A percentile compares a stretch with the other conserved stretches of the same genome.
These are phyloP conservation scores for Poecilia gillii DNA, from an alignment of 2,797 vertebrate species.

Conservation along the genomic window DNA sequence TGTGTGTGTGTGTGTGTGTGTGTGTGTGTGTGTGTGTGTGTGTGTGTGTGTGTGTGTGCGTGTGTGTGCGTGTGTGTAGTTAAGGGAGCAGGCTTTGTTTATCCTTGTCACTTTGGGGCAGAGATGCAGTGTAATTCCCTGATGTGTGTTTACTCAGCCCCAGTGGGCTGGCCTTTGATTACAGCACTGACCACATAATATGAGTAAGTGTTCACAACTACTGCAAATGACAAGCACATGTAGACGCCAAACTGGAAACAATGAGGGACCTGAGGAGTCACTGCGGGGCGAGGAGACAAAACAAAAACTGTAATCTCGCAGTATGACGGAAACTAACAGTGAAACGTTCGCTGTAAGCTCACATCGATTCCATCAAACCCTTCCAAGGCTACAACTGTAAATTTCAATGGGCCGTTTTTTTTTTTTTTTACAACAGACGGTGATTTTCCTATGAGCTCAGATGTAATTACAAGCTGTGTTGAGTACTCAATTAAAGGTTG, in stretches of 20 bases:
- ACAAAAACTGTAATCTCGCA: slow-evolving; percentile 41
- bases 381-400: slow-evolving; percentile 39
- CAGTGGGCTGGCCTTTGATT: slow-evolving; percentile 77
- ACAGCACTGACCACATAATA: slow-evolving; percentile 78
- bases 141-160: slow-evolving; percentile 78
- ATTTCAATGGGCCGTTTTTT: slow-evolving; percentile 54
- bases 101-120: slow-evolving; percentile 61
- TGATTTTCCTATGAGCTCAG: slow-evolving; percentile 72
- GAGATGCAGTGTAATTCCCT: slow-evolving; percentile 74
- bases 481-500: slow-evolving; percentile 68
- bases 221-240: slow-evolving; percentile 81
- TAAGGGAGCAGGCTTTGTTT: slow-evolving; percentile 63
- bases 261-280: slow-evolving; percentile 59
- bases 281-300: slow-evolving; percentile 42
- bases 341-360: slow-evolving; percentile 17
- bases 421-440: slow-evolving; percentile 62
- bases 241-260: slow-evolving; percentile 74
- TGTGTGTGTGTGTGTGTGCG: slow-evolving; percentile 34
- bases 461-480: slow-evolving; percentile 69
- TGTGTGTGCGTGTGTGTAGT: slow-evolving; percentile 28
- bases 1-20: slow-evolving; percentile 44
- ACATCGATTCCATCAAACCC: slow-evolving; percentile 26
- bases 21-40: slow-evolving; percentile 43
- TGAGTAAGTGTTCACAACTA: slow-evolving; percentile 77
- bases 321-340: slow-evolving; percentile 2